Conservation (phyloP, 1,140 invertebrate species). For the Trichomalopsis sarcophagae region DNA sequence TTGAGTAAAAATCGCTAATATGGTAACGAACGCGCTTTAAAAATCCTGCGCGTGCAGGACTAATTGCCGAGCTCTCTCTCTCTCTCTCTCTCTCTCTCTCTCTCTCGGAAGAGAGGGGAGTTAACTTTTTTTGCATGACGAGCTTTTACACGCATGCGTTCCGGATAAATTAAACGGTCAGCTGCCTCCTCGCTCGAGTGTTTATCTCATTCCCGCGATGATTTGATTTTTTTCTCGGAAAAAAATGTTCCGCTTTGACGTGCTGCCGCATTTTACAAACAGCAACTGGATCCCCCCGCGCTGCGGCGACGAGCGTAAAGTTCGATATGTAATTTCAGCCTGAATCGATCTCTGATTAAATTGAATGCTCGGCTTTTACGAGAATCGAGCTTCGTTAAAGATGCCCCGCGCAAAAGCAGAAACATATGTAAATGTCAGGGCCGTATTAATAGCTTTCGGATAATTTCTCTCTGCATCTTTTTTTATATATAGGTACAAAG, state of each 20-base stretch:
- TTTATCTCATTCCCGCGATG: not conserved
- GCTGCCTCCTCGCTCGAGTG: not conserved
- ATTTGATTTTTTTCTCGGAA: not conserved
- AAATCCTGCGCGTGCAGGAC: not conserved
- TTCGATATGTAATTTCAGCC: not conserved
- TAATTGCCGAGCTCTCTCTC: slow-evolving; percentile 25
- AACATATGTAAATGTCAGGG: not conserved
- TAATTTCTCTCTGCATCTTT: not conserved
- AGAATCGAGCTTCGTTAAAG: not conserved
- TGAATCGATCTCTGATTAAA: slow-evolving; percentile 4
- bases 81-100: too few relatives aligned
- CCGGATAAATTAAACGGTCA: slow-evolving; percentile 26
- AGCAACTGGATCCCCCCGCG: too few relatives aligned
- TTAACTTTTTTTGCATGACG: not conserved
- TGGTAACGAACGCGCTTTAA: slow-evolving; percentile 27
- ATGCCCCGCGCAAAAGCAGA: not conserved
- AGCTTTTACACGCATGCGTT: slow-evolving; percentile 14
- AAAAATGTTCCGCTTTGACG: not conserved
- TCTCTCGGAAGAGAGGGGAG: not conserved
- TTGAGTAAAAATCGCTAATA: slow-evolving; percentile 5
- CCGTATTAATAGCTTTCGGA: not conserved
- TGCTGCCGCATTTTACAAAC: not conserved
- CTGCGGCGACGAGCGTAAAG: not conserved
- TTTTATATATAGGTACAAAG: not conserved
- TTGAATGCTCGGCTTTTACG: not conserved